Base-by-base conservation (phyloP, 2,113 vertebrate genomes). In the Propithecus coquereli region DNA sequence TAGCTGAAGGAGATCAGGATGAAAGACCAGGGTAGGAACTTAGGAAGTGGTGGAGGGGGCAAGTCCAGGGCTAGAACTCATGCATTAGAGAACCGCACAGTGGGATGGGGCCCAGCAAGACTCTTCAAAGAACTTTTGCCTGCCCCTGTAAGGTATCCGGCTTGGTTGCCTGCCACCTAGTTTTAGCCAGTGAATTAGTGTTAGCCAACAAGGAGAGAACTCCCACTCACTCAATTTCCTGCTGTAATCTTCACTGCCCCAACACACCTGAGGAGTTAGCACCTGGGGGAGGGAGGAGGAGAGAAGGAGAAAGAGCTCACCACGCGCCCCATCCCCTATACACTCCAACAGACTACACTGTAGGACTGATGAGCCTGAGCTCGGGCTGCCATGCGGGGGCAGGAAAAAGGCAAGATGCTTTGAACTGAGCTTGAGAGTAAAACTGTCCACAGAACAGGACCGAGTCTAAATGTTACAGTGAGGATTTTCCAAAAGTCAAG, bases 251-350 rank as follows among this genome's bases (percentile, higher is more conserved):
- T 87, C 43, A 25, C 45, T 25, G 8, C 0, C 25, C 11, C 23
- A 20, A 20, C 23, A 30, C 6, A 81, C 14, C 16, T 13, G 25
- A 70, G 45, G 16, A 54, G 12, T 30, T 65, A 59, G 32, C 27
- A 43, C 8, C 4, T 18, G 8, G 40, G 17, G 23, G 11, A 59
- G 40, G 34, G 27, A 52, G 23, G 8, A 25, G 7, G 32, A 80
- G 1, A 84, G 25, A 9, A n/a, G 2, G 5, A 4, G 9, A 59
- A 76, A 70, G 59, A 59, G 14, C 8, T 74, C 25, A 22, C 22
- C 5, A 8, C 34, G 6, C 2, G 27, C 18, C 5, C 2, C 16
- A 18, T 50, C 1, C 3, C 3, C 9, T 9, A 45, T 4, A 50
- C 37, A 30, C 20, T 37, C 25, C 14, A 30, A 47, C 30, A 54